phyloP scores from a whole-genome alignment of 2,113 vertebrate genomes.

The Heterocephalus glaber region DNA sequence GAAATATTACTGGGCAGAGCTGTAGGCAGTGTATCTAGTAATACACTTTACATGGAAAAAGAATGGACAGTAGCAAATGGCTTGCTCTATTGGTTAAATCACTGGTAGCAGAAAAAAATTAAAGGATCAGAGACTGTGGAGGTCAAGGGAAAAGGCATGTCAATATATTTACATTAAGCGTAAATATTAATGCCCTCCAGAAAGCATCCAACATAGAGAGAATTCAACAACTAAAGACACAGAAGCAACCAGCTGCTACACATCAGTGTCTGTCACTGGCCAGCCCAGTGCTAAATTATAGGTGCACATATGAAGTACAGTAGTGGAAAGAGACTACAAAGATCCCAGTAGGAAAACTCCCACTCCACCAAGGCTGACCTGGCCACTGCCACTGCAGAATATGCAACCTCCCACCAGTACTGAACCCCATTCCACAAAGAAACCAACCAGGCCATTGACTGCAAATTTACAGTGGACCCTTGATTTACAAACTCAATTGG shows the following conservation, averaged over 20 bases:
- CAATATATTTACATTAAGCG: background rate
- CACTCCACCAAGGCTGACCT: background rate
- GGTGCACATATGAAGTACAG: background rate
- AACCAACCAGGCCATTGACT: background rate
- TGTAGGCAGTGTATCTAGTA: background rate
- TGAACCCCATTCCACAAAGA: background rate
- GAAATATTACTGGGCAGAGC: background rate
- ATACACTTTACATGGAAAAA: background rate
- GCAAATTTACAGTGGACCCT: background rate
- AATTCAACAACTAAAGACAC: background rate
- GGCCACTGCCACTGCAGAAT: background rate
- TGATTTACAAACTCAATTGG: too few species aligned
- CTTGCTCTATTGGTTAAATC: background rate
- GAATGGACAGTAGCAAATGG: background rate
- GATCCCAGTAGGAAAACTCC: background rate
- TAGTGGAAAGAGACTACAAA: background rate
- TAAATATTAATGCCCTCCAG: background rate
- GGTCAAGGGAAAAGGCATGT: background rate
- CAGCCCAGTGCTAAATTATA: background rate
- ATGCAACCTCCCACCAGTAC: background rate
- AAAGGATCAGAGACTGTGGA: background rate
- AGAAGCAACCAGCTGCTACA: background rate
- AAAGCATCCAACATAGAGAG: background rate
- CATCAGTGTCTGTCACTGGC: background rate
- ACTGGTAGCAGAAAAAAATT: background rate